Percentiles rank a stretch among this genome's conserved stretches.
Evolutionary conservation across 2,797 vertebrate genomes (phyloP).

Genomic region (Sylvia borin): DNA sequence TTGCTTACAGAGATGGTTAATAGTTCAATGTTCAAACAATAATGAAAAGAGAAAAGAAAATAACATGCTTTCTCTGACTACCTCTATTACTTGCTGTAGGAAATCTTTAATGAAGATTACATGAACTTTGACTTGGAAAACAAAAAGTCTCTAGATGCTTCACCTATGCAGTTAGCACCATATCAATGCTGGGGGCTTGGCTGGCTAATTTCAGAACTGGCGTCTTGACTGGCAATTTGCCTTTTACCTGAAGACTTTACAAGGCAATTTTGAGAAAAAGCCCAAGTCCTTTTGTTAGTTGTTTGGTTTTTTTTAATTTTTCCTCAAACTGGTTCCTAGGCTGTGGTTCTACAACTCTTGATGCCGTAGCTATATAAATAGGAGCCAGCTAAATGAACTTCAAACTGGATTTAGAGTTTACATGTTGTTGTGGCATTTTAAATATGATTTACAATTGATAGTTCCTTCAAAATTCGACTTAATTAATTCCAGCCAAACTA

Average conservation of each 20-base stretch:
- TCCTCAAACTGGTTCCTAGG: neutral
- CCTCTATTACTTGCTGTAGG: neutral
- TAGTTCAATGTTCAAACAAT: neutral
- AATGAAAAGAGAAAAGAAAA: neutral
- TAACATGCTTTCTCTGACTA: neutral
- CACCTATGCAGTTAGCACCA: neutral
- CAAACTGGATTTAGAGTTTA: neutral
- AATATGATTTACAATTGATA: neutral
- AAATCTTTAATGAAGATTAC: neutral
- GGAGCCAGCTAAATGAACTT: neutral
- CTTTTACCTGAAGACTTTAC: neutral
- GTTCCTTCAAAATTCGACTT: neutral
- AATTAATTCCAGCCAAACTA: neutral
- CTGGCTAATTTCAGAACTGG: neutral
- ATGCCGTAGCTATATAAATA: neutral
- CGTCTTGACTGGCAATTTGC: neutral
- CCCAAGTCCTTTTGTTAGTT: fast-evolving
- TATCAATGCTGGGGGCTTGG: neutral
- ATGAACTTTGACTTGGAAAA: neutral
- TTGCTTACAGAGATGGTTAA: neutral
- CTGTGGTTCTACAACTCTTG: neutral
- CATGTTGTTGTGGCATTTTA: neutral
- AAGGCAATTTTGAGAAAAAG: neutral
- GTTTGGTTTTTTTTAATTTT: neutral
- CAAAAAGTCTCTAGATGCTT: neutral